These are phyloP conservation scores for Simalia tracyae DNA, from an alignment of 2,797 vertebrate genomes.

Conservation along the genomic window DNA sequence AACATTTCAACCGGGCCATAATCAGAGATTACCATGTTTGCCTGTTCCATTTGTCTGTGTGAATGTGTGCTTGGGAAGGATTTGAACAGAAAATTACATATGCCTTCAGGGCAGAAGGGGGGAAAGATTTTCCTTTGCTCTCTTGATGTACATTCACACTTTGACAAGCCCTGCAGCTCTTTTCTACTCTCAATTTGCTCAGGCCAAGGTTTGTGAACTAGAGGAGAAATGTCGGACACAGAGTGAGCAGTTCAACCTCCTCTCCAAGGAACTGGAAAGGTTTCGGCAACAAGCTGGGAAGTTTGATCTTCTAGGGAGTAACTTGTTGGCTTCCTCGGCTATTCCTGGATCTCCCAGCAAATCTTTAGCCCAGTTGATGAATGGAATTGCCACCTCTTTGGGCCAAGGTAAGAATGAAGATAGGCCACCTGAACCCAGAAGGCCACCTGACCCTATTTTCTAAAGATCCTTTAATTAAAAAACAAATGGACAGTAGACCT, in stretches of 20 bases:
- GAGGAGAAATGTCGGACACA: slow-evolving; percentile 95
- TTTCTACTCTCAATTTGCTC: slow-evolving; percentile 20
- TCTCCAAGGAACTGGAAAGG: slow-evolving; percentile 92
- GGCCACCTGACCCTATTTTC: neutral
- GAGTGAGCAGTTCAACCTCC: slow-evolving; percentile 96
- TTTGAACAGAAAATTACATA: neutral
- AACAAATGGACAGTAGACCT: neutral
- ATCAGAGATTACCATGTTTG: neutral
- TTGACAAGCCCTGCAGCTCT: neutral
- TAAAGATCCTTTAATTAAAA: neutral
- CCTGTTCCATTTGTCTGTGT: neutral
- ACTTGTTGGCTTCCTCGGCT: slow-evolving; percentile 73
- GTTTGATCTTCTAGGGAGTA: slow-evolving; percentile 85
- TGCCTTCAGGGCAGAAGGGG: neutral
- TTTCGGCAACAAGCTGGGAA: slow-evolving; percentile 90
- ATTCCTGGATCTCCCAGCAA: slow-evolving; percentile 82
- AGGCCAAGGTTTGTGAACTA: slow-evolving; percentile 97
- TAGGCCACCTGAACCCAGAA: neutral
- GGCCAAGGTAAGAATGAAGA: slow-evolving; percentile 82
- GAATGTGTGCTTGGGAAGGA: neutral
- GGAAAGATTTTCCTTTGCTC: neutral
- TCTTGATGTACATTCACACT: too few relatives aligned
- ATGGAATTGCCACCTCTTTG: slow-evolving; percentile 86
- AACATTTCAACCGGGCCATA: neutral
- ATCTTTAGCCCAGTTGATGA: slow-evolving; percentile 85